phyloP scores from a whole-genome alignment of 2,113 vertebrate species.

The Puntigrus tetrazona region DNA sequence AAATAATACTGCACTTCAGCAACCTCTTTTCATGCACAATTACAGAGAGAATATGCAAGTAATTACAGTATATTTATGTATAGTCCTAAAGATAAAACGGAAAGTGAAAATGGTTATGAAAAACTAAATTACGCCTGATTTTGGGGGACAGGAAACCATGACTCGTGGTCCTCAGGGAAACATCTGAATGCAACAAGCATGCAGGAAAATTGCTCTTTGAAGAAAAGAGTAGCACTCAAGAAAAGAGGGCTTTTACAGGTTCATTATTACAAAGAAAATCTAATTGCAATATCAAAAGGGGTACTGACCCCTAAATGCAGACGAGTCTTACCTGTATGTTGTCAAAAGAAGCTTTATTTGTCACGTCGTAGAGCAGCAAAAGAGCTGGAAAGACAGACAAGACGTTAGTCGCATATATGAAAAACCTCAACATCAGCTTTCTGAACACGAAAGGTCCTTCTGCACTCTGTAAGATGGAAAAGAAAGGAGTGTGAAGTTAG shows the following conservation, averaged over 20 bases:
- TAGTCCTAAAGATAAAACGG: background rate
- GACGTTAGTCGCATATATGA: background rate
- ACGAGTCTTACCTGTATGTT: constrained; percentile 40
- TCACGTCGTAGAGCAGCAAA: constrained; percentile 44
- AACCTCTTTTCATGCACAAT: background rate
- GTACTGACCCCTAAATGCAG: background rate
- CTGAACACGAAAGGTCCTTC: background rate
- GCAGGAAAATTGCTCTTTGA: background rate
- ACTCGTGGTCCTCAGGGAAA: background rate
- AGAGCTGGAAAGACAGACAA: constrained; percentile 33
- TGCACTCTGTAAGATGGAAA: background rate
- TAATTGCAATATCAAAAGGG: background rate
- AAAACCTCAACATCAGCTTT: background rate
- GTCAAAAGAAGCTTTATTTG: constrained; percentile 45
- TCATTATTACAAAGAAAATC: background rate
- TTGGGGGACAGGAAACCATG: background rate
- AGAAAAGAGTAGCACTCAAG: background rate
- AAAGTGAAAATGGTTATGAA: background rate
- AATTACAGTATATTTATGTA: background rate
- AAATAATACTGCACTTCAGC: background rate
- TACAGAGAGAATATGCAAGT: background rate
- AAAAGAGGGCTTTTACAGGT: background rate
- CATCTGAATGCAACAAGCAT: background rate
- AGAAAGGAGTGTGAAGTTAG: background rate
- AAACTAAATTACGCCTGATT: background rate